phyloP scores from a whole-genome alignment of 2,113 vertebrate species.

The Fulica atra region DNA sequence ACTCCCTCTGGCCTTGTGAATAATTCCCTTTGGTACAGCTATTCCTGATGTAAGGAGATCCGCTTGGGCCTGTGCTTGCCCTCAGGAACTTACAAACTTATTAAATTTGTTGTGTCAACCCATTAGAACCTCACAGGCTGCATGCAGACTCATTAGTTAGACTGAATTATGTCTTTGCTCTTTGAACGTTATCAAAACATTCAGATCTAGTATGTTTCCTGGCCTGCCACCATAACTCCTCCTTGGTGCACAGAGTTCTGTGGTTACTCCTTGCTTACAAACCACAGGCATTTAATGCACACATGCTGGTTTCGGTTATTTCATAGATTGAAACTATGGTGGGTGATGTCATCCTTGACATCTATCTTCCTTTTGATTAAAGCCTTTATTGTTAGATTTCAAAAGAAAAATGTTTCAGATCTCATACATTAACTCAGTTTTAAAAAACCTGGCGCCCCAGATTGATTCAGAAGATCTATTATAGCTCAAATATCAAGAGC shows the following conservation, averaged over 20 bases:
- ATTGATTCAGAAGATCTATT: neutral
- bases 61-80: constrained; percentile 5
- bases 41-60: neutral
- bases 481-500: neutral
- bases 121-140: constrained; percentile 11
- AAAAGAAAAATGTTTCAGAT: neutral
- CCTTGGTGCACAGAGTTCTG: constrained; percentile 16
- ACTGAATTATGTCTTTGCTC: constrained; percentile 6
- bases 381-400: neutral
- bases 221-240: neutral
- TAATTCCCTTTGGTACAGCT: constrained; percentile 25
- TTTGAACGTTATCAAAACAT: constrained; percentile 41
- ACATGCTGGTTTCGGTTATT: constrained; percentile 17
- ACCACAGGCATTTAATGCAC: neutral
- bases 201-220: constrained; percentile 5
- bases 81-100: neutral
- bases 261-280: neutral
- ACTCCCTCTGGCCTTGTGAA: neutral
- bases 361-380: neutral
- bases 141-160: neutral
- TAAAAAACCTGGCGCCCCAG: neutral
- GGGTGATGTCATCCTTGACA: constrained; percentile 8
- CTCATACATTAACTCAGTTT: neutral
- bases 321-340: neutral
- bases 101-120: constrained; percentile 41